These are phyloP conservation scores for Geotrypetes seraphini DNA, from an alignment of 2,797 vertebrate genomes.

Conservation along the genomic window DNA sequence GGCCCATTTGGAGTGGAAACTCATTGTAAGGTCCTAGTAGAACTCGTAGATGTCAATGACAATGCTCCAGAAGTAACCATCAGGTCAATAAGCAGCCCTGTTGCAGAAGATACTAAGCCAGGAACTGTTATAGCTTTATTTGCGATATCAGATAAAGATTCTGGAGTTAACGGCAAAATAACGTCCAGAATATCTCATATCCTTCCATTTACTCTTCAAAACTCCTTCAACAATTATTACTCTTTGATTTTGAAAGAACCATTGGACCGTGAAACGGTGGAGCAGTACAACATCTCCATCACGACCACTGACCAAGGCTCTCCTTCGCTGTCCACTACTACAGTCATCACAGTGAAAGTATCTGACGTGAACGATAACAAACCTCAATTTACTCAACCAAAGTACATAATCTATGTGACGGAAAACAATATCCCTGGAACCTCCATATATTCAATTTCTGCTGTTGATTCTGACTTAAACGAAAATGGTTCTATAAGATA, in stretches of 20 bases:
- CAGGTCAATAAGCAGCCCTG: slow-evolving; percentile 31
- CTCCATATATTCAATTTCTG: slow-evolving; percentile 13
- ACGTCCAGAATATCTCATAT: slow-evolving; percentile 13
- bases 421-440: slow-evolving; percentile 33
- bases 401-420: slow-evolving; percentile 32
- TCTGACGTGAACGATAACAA: slow-evolving; percentile 54
- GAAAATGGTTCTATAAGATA: slow-evolving; percentile 26
- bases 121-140: slow-evolving; percentile 45
- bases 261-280: slow-evolving; percentile 16
- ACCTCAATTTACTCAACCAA: slow-evolving; percentile 31
- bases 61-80: slow-evolving; percentile 36
- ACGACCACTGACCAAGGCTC: slow-evolving; percentile 17
- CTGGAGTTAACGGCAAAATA: slow-evolving; percentile 29
- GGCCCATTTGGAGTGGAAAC: slow-evolving; percentile 25
- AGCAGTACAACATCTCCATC: slow-evolving; percentile 8
- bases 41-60: slow-evolving; percentile 45
- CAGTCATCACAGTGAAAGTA: slow-evolving; percentile 42
- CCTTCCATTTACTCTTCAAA: slow-evolving; percentile 19
- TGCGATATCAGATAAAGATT: slow-evolving; percentile 42
- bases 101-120: slow-evolving; percentile 32
- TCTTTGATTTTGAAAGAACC: slow-evolving; percentile 32
- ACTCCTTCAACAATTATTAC: slow-evolving; percentile 31
- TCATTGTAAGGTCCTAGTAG: slow-evolving; percentile 37
- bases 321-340: slow-evolving; percentile 42
- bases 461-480: slow-evolving; percentile 27